Evolutionary conservation across 1,140 invertebrate species (phyloP), one percentile per base, ranked within the genome.

Genomic region (Saccostrea echinata): DNA sequence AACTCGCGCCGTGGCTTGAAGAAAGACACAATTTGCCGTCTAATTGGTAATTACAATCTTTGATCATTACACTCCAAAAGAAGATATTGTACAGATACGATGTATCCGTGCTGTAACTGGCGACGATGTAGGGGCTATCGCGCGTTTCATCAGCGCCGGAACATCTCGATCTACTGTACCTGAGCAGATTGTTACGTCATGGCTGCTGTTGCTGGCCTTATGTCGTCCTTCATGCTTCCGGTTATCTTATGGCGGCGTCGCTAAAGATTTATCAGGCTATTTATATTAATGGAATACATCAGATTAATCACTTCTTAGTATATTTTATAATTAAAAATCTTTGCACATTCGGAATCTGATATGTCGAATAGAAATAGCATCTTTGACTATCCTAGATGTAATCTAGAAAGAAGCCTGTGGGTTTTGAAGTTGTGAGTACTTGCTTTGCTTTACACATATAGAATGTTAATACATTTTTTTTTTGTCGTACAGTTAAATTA

Each of bases 21-120:
- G 52, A 52, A 51, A 51, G 43, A 83, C 81, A 83, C 81, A 83
- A 83, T 83, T 83, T 52, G n/a, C 35, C 81, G 35, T 83, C 52
- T 83, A 83, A 83, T 83, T 83, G 81, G 52, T 51, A 52, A 83
- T 83, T 83, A 52, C 35, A 51, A 83, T 83, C 81, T 51, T 53
- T 53, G 81, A 83, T 83, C 81, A 83, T 83, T 83, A 83, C 81
- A 83, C 43, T 51, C 43, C 35, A 83, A 83, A 83, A 43, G 81
- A 83, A 83, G 81, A 83, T 83, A 53, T 21, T 51, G 52, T 53
- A 51, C 81, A 83, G 81, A 83, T 83, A 83, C 68, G 81, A 3
- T 53, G 52, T 51, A 51, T 83, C 81, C 81, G 81, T 53, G 81
- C 81, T 18, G 81, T 52, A 83, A 83, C 81, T 83, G 81, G 81